phyloP scores from a whole-genome alignment of 2,113 vertebrate species.

The Cathartes aura region DNA sequence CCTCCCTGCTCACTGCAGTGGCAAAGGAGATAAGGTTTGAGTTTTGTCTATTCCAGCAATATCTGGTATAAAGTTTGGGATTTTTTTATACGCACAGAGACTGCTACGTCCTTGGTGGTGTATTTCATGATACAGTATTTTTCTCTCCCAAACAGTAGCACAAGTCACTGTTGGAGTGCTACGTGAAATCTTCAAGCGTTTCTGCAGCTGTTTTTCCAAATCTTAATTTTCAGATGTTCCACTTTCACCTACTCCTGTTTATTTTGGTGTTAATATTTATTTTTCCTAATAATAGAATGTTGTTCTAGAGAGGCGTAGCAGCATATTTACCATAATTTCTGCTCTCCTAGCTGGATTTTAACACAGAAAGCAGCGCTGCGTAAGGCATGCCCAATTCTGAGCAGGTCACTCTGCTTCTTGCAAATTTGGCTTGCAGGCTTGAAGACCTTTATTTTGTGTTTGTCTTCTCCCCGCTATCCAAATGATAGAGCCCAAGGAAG shows the following conservation, averaged over 20 bases:
- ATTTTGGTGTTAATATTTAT: not conserved
- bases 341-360: not conserved
- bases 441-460: not conserved
- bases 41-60: not conserved
- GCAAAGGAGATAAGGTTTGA: not conserved
- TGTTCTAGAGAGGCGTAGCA: not conserved
- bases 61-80: not conserved
- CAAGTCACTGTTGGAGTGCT: not conserved
- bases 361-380: not conserved
- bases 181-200: accelerated
- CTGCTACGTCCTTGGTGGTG: not conserved
- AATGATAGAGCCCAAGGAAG: not conserved
- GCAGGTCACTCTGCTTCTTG: not conserved
- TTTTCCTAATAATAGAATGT: not conserved
- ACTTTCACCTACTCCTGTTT: not conserved
- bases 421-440: not conserved
- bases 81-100: not conserved
- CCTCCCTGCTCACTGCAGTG: not conserved
- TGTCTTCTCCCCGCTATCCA: not conserved
- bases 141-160: not conserved
- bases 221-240: not conserved
- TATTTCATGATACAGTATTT: accelerated
- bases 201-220: not conserved
- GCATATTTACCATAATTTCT: accelerated
- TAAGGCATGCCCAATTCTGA: not conserved